These are phyloP conservation scores for Tineola bisselliella DNA, from an alignment of 2,888 invertebrate genomes.

Conservation along the genomic window DNA sequence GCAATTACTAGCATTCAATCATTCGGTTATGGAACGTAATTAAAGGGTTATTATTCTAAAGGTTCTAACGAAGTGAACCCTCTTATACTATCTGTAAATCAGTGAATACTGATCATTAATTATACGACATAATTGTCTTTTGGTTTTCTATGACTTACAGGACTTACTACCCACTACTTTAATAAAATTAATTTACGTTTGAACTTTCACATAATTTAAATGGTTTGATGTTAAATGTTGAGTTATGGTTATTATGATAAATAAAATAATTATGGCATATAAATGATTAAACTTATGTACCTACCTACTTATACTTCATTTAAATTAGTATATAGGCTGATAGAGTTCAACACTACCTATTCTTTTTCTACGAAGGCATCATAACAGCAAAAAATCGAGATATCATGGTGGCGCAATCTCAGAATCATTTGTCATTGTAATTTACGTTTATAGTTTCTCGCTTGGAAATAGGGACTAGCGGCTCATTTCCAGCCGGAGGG, in stretches of 20 bases:
- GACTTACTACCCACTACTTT: background rate
- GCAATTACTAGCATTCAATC: constrained; percentile 56
- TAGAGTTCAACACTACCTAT: too few relatives aligned
- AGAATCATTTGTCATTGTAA: constrained; percentile 48
- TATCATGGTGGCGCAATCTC: constrained; percentile 19
- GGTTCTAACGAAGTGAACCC: constrained; percentile 26
- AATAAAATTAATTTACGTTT: background rate
- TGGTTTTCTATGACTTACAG: constrained; percentile 4
- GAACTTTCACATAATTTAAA: background rate
- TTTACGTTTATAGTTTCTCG: constrained; percentile 36
- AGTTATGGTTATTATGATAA: background rate
- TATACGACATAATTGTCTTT: constrained; percentile 16
- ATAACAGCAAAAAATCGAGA: background rate
- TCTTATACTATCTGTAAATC: constrained; percentile 35
- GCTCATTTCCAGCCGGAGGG: constrained; percentile 24
- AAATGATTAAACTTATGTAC: too few relatives aligned
- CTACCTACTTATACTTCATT: too few relatives aligned
- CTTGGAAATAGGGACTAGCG: constrained; percentile 30
- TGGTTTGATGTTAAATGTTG: background rate
- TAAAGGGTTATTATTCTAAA: constrained; percentile 46
- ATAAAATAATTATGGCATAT: too few relatives aligned
- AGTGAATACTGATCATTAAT: constrained; percentile 32
- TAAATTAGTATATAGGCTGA: too few relatives aligned
- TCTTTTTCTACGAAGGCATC: background rate
- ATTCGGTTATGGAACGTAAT: constrained; percentile 44